Evolutionary conservation across 35 echinoderm and acorn worm genomes (phyloP), one percentile per base, ranked within the genome.

Genomic region (Amphiura filiformis): DNA sequence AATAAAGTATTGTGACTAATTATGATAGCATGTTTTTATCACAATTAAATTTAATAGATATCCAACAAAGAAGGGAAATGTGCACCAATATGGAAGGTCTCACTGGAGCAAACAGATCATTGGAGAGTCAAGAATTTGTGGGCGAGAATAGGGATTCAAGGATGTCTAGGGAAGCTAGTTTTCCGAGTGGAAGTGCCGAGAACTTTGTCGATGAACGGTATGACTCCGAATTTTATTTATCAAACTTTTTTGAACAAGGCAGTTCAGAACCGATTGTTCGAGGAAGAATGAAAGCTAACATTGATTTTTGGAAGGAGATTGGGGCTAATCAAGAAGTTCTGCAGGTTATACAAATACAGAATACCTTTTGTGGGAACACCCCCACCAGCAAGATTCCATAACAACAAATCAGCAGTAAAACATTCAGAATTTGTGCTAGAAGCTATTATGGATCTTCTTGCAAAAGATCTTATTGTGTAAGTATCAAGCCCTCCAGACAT

Each of bases 171-270:
- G n/a, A n/a, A n/a, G n/a, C n/a, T n/a, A n/a, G n/a, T n/a, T n/a
- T n/a, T n/a, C n/a, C n/a, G n/a, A n/a, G n/a, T n/a, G n/a, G n/a
- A n/a, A n/a, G n/a, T n/a, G n/a, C n/a, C n/a, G n/a, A n/a, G n/a
- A n/a, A n/a, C n/a, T n/a, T n/a, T n/a, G n/a, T n/a, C n/a, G n/a
- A n/a, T n/a, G n/a, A n/a, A n/a, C n/a, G n/a, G n/a, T n/a, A n/a
- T n/a, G n/a, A n/a, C n/a, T n/a, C n/a, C n/a, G n/a, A n/a, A n/a
- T n/a, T n/a, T n/a, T n/a, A n/a, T n/a, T n/a, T n/a, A n/a, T n/a
- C n/a, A n/a, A n/a, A n/a, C n/a, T n/a, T n/a, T n/a, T n/a, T n/a
- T 85, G 83, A 85, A 37, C 83, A 85, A 61, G 82, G 82, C 30
- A 61, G 20, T 20, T 56, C 82, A 26, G 56, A 86, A 37, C 84